Conservation (phyloP, 2,797 vertebrate genomes). For the Premnoplex brunnescens region DNA sequence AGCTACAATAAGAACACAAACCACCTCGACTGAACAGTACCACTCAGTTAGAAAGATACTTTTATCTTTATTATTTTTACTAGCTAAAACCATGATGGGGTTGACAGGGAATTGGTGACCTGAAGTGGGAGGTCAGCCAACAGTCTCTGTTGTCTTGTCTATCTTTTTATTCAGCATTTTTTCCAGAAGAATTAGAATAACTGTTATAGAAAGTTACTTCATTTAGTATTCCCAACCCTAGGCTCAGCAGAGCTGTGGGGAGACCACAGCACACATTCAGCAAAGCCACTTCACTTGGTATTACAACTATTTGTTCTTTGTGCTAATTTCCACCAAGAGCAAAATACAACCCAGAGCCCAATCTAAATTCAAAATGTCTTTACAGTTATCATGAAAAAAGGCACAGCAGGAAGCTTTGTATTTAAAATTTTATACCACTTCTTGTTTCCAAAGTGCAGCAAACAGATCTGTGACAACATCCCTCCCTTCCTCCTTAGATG, state of each 20-base stretch:
- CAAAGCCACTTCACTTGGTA: background rate
- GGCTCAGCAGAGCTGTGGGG: background rate
- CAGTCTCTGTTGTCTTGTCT: background rate
- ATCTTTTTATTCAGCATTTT: background rate
- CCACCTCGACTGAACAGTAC: background rate
- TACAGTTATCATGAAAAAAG: background rate
- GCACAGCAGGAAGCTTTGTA: background rate
- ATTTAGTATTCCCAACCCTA: background rate
- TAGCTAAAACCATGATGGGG: background rate
- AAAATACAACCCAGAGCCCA: background rate
- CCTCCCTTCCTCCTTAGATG: background rate
- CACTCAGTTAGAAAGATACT: background rate
- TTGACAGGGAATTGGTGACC: background rate
- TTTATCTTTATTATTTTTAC: background rate
- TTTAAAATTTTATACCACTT: background rate
- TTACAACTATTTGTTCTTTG: background rate
- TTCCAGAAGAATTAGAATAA: background rate
- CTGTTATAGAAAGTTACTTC: background rate
- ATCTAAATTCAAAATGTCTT: background rate
- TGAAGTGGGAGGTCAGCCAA: background rate
- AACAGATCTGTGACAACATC: background rate
- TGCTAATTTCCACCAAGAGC: background rate
- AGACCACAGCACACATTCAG: background rate
- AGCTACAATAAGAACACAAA: background rate
- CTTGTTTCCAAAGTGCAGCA: background rate